Base-by-base conservation (phyloP, 2,888 invertebrate species). In the Drosophila tanythrix region DNA sequence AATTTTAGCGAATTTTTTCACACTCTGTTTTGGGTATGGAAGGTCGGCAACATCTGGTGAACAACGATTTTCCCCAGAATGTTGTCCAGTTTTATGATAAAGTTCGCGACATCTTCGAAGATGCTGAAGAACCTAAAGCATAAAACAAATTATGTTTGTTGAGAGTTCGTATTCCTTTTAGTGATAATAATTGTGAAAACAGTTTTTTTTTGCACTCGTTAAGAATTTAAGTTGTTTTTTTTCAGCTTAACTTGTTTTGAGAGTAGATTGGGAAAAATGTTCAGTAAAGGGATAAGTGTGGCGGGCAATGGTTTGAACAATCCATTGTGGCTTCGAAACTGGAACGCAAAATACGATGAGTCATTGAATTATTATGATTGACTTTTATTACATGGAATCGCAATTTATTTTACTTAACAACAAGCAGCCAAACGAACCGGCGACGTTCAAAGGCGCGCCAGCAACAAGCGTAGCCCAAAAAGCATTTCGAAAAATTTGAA, bases 351-450 rank as follows among this genome's bases (percentile, higher is more conserved):
- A 74, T 71, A 55, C 59, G 82, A 81, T 88, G 83, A 79, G 81
- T 83, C 82, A 78, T 87, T 90, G 88, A 89, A 88, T 79, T 89
- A 89, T 89, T 80, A 89, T 89, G 89, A 89, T 89, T 90, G 89
- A 89, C 89, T 89, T 89, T 89, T 90, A 89, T 89, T 88, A 83
- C 88, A 82, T 69, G 77, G 79, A 87, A 89, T 88, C 74, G 90
- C 85, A 82, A 89, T 89, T 90, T 89, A 90, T 89, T 89, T 90
- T 84, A 82, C 90, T 89, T 82, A 90, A 88, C 86, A 83, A 89
- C 73, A 77, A 71, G 74, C 82, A 71, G 55, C 55, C 61, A 71
- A 72, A 58, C 66, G 80, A 50, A 36, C 46, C 46, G 59, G 33
- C 51, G 63, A 43, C 62, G 58, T 58, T 56, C 59, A 63, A 57